A percentile compares a stretch with the other conserved stretches of the same genome.
Evolutionary conservation across 2,797 vertebrate species (phyloP).

Genomic region (Nyctalus aviator): DNA sequence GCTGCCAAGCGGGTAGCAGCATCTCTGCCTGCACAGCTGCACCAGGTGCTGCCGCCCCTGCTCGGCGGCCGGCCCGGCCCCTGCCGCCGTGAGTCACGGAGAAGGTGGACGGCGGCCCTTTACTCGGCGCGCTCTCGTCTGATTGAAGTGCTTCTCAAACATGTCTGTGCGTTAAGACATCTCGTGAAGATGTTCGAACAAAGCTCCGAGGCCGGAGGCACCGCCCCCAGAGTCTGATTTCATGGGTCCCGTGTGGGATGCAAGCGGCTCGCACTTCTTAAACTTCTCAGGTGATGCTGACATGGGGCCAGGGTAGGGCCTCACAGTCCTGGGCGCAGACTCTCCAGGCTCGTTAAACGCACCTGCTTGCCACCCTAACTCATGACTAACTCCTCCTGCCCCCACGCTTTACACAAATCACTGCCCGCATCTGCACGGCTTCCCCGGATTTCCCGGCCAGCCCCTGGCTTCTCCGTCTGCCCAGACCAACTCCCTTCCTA

Average conservation of each 20-base stretch:
- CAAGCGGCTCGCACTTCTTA: neutral
- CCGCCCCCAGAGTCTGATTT: neutral
- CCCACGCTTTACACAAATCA: neutral
- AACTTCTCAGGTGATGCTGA: neutral
- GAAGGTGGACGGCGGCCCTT: constrained; percentile 26
- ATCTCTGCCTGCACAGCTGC: neutral
- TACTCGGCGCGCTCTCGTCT: constrained; percentile 45
- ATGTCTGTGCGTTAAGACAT: constrained; percentile 26
- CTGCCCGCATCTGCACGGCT: neutral
- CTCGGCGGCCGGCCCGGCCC: neutral
- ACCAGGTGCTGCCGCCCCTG: neutral
- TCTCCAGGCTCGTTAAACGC: neutral
- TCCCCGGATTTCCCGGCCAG: neutral
- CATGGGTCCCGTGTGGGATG: neutral
- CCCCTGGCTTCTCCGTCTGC: neutral
- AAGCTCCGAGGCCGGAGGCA: neutral
- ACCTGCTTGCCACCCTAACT: neutral
- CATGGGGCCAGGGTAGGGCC: neutral
- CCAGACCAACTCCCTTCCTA: neutral
- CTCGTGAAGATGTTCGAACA: constrained; percentile 64
- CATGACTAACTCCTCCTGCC: neutral
- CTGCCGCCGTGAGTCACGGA: constrained; percentile 50
- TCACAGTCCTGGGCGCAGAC: neutral
- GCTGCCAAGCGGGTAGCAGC: neutral
- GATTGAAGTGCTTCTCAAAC: constrained; percentile 52